Base-by-base conservation (phyloP, 2,888 invertebrate genomes). In the Clitarchus hookeri region DNA sequence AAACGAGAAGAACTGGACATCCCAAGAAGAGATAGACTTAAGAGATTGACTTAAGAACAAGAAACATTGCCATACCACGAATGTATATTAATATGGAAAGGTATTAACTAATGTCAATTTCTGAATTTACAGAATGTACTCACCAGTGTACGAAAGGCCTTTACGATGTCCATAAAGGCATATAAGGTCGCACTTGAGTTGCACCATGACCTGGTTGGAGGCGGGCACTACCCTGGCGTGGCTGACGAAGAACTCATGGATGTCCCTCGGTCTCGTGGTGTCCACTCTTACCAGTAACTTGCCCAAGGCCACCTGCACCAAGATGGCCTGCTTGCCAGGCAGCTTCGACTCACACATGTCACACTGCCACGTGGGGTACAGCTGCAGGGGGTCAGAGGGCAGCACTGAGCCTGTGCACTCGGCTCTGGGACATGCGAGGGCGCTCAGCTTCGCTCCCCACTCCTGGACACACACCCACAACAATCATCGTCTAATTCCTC, bases 181-280 rank as follows among this genome's bases (percentile, higher is more conserved):
- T 88, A 95, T 91, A 16, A 95, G 91, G 87, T 93, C 93, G 89
- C 93, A 94, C 89, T 95, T 95, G 85, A 95, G 91, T 89, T 95
- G 94, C 48, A 95, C 90, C 84, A 93, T 92, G 83, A 95, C 93
- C 90, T 95, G 94, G 91, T 95, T 95, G 27, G 92, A 93, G 84
- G 91, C 91, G 13, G 95, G 94, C 85, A 95, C 91, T 88, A 94
- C 92, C 88, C 92, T 92, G 44, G 95, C 90, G 89, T 94, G 93
- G 87, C 91, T 91, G 23, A 92, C 89, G 84, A 95, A 91, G 89
- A 95, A 95, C 78, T 91, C 92, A 88, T 94, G 92, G 88, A 95
- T 91, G 86, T 93, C 91, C 25, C 91, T 90, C 0, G 94, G 92
- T 88, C 92, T 92, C 87, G 92, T 91, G 87, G 92, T 92, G 86